Evolutionary conservation across 2,797 vertebrate species (phyloP), one percentile per base, ranked within the genome.

Genomic region (Scarus forsteni): DNA sequence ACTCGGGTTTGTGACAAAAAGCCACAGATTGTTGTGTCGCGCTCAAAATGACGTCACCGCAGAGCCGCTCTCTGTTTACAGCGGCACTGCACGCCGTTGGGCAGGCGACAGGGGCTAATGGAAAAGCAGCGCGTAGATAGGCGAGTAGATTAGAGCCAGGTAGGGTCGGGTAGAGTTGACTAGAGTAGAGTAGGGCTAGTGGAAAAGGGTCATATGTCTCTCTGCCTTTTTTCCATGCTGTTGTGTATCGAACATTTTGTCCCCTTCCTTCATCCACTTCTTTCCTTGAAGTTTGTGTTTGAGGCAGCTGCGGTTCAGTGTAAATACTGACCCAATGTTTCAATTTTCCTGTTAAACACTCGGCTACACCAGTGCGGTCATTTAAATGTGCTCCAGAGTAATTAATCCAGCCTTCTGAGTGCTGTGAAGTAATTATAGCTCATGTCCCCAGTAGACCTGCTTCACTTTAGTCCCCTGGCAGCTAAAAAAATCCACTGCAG

Each of bases 381-480:
- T 39, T 73, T 69, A 49, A 44, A 66, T 79, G 3, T 42, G 18
- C 53, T 66, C 43, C 48, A n/a, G 8, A 16, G 42, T 75, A 64
- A 84, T 85, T 79, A 61, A 71, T 80, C 56, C 14, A 5, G 39
- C 61, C 72, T 59, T 64, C 38, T 35, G 43, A 59, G 45, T 48
- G 39, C 48, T 72, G 39, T 67, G 43, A 66, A 73, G 70, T 73
- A 77, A 84, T 81, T 85, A 73, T 15, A 42, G 51, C 70, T 62
- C 18, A 12, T 60, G 11, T 59, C 83, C 61, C 62, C 59, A 1
- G 13, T 35, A 79, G 42, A 78, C 14, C 49, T 48, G 44, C 40
- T 60, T 53, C 38, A 39, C 61, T 66, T 72, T n/a, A 13, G 46
- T 48, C 51, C 71, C 45, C 44, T 35, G 43, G 43, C 62, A 66